Percentiles rank a stretch among this genome's conserved stretches.
These are phyloP conservation scores for Phortica okadai DNA, from an alignment of 2,888 invertebrate species.

Conservation along the genomic window DNA sequence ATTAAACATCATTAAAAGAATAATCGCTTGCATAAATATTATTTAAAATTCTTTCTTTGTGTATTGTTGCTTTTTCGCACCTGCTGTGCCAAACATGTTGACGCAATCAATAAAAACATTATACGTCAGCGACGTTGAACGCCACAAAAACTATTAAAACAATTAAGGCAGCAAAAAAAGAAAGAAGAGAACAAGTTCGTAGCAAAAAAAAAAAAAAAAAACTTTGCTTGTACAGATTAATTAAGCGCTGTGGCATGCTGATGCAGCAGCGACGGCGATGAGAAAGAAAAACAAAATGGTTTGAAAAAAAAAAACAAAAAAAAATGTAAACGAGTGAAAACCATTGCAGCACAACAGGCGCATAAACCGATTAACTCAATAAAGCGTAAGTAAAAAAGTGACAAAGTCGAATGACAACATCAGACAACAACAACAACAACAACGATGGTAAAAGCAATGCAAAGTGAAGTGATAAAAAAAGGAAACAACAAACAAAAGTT, in stretches of 20 bases:
- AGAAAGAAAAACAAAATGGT: constrained; percentile 31
- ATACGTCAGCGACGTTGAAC: neutral
- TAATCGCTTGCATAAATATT: neutral
- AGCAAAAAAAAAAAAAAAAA: neutral
- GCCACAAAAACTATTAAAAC: neutral
- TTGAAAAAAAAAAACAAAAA: neutral
- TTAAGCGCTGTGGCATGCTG: constrained; percentile 57
- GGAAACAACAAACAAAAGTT: neutral
- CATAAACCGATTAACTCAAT: constrained; percentile 66
- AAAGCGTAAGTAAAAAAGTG: constrained; percentile 61
- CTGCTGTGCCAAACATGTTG: neutral
- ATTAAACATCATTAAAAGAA: too few relatives aligned
- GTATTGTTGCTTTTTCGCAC: neutral
- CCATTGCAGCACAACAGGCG: constrained; percentile 15
- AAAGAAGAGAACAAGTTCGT: neutral
- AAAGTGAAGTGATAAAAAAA: constrained; percentile 56
- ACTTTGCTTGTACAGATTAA: constrained; percentile 47
- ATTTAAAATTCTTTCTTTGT: neutral
- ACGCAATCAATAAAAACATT: constrained; percentile 13
- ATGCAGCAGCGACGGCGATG: constrained; percentile 28
- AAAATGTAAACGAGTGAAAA: neutral
- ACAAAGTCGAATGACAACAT: constrained; percentile 49
- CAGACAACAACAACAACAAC: constrained; percentile 5
- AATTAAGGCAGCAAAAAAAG: neutral
- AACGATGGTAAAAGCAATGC: neutral